Conservation (phyloP, 1,140 invertebrate species). For the Drosophila ambigua region DNA sequence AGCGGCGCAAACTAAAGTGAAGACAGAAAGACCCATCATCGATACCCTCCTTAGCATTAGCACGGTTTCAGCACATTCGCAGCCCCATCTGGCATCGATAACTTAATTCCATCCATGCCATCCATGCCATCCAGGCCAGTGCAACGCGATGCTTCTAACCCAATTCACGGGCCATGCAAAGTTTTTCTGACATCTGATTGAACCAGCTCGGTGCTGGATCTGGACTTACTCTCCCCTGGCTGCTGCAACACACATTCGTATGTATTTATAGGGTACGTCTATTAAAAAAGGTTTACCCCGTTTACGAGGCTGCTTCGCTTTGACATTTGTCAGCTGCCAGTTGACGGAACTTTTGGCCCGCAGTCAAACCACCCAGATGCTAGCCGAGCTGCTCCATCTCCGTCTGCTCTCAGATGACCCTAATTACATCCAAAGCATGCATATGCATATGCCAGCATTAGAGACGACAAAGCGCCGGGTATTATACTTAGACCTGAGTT, state of each 20-base stretch:
- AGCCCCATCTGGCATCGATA: constrained; percentile 47
- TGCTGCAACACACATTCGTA: neutral
- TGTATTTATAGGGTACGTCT: constrained; percentile 4
- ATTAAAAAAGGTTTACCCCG: constrained; percentile 33
- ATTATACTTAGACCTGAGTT: constrained; percentile 45
- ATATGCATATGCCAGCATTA: constrained; percentile 14
- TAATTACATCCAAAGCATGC: constrained; percentile 59
- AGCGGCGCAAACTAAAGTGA: constrained; percentile 16
- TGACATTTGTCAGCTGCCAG: constrained; percentile 57
- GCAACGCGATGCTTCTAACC: constrained; percentile 74
- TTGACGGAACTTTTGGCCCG: constrained; percentile 44
- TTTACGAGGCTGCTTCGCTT: constrained; percentile 8
- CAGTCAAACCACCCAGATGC: constrained; percentile 18
- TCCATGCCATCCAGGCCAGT: constrained; percentile 10
- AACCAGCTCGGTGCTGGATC: neutral
- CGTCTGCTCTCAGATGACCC: constrained; percentile 50
- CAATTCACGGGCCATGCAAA: constrained; percentile 54
- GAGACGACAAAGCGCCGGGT: constrained; percentile 37
- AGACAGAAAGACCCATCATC: constrained; percentile 47
- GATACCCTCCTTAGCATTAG: constrained; percentile 62
- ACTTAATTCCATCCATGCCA: constrained; percentile 55
- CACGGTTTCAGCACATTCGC: constrained; percentile 37
- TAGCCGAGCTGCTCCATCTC: constrained; percentile 36
- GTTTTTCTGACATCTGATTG: constrained; percentile 34
- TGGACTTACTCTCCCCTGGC: neutral